Base-by-base conservation (phyloP, 2,888 invertebrate genomes). In the Agonopterix subpropinquella region DNA sequence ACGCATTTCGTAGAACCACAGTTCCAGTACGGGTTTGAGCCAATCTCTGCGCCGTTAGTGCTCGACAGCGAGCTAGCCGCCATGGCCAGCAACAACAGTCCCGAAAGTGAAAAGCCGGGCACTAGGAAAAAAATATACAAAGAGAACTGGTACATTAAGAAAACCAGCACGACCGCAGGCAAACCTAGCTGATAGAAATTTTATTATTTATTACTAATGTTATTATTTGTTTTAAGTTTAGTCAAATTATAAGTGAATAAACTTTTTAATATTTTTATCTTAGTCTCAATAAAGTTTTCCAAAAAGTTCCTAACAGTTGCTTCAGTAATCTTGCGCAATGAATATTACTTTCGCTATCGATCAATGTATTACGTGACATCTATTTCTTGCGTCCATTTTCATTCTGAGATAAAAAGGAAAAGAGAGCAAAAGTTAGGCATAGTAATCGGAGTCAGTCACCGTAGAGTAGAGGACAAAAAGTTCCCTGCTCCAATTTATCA, bases 21-120 rank as follows among this genome's bases (percentile, higher is more conserved):
- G 53, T 88, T 82, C 58, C 87, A 89, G 55, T 89, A 88, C 56
- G 89, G 89, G 8, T 89, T 89, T 61, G 85, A 87, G 54, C 88
- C 89, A 8, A 68, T 84, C 48, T 61, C 75, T 8, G 56, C 84
- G 53, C 83, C 86, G 39, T 67, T 67, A 48, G 62, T 84, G 18
- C 68, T 86, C 36, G 86, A 87, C 55, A 83, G 84, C 53, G 86
- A 87, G 57, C 58, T 85, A 18, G 74, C 86, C 11, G 77, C 87
- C 8, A 84, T 86, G 82, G 80, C 85, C 2, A 81, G 76, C 59
- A 84, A 83, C 67, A 55, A 73, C 50, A 76, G 75, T 56, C 78
- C 81, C 36, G 77, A 83, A 64, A 82, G 76, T 63, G 80, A 83
- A 65, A 80, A 80, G 56, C 78, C 82, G 7, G 83, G 76, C 36